A percentile compares a stretch with the other conserved stretches of the same genome.
Evolutionary conservation across 2,113 vertebrate genomes (phyloP).

Genomic region (Odocoileus virginianus): DNA sequence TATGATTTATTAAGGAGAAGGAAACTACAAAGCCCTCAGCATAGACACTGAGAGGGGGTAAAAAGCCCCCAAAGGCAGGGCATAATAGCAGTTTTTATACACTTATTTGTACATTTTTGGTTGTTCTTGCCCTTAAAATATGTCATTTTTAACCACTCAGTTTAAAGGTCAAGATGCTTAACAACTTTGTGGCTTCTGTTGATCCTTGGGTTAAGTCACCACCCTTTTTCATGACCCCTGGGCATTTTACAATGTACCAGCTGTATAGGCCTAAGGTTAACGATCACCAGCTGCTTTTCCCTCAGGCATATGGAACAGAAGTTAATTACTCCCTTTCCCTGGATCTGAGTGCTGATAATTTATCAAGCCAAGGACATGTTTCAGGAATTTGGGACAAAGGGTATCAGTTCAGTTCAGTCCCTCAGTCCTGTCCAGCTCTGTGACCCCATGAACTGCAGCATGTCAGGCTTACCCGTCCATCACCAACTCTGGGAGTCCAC

Average conservation of each 20-base stretch:
- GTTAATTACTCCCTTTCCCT: neutral
- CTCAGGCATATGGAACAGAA: neutral
- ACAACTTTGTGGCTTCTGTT: neutral
- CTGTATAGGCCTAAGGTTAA: neutral
- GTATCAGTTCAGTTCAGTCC: neutral
- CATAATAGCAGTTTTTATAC: neutral
- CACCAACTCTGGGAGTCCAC: neutral
- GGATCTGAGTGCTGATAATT: neutral
- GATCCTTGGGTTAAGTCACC: neutral
- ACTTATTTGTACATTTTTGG: neutral
- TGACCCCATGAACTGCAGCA: fast-evolving
- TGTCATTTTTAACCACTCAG: neutral
- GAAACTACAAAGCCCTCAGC: neutral
- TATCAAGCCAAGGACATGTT: neutral
- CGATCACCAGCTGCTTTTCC: neutral
- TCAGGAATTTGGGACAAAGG: neutral
- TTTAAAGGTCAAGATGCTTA: neutral
- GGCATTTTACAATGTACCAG: neutral
- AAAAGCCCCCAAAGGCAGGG: neutral
- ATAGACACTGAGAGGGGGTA: neutral
- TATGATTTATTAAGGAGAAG: neutral
- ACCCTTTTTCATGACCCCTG: neutral
- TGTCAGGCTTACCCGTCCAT: neutral
- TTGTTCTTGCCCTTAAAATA: neutral
- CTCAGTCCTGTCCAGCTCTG: neutral